These are phyloP conservation scores for Tyrophagus putrescentiae DNA, from an alignment of 1,140 invertebrate species.

Conservation along the genomic window DNA sequence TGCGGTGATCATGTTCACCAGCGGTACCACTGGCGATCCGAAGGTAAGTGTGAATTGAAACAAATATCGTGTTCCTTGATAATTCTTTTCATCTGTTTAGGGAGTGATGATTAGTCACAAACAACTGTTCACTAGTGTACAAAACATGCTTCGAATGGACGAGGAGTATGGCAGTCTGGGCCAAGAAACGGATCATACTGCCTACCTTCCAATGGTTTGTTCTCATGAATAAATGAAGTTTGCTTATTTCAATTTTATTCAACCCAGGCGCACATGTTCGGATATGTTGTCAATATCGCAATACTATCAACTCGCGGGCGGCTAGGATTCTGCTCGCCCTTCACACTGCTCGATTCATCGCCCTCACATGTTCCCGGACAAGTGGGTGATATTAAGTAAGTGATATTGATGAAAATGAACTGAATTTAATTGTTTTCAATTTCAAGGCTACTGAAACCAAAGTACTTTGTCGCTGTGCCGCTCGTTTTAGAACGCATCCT, in stretches of 20 bases:
- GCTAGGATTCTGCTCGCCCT: slow-evolving; percentile 87
- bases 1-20: slow-evolving; percentile 47
- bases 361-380: slow-evolving; percentile 3
- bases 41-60: no score
- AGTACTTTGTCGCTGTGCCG: slow-evolving; percentile 85
- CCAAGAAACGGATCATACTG: slow-evolving; percentile 33
- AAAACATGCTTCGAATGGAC: slow-evolving; percentile 47
- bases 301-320: slow-evolving; percentile 53
- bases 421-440: no score
- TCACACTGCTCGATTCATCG: slow-evolving; percentile 78
- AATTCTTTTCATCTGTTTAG: no score
- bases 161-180: slow-evolving; percentile 51
- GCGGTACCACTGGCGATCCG: slow-evolving; percentile 47
- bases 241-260: no score
- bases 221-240: no score
- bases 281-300: slow-evolving; percentile 37
- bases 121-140: slow-evolving; percentile 74
- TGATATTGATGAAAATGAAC: no score
- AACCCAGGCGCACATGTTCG: slow-evolving; percentile 22
- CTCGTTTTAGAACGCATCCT: slow-evolving; percentile 88
- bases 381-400: slow-evolving; percentile 32
- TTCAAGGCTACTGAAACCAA: slow-evolving; percentile 58
- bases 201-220: slow-evolving; percentile 43
- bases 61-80: no score
- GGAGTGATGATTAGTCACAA: slow-evolving; percentile 55